Conservation (phyloP, 2,113 vertebrate species). For the Muntiacus reevesi region DNA sequence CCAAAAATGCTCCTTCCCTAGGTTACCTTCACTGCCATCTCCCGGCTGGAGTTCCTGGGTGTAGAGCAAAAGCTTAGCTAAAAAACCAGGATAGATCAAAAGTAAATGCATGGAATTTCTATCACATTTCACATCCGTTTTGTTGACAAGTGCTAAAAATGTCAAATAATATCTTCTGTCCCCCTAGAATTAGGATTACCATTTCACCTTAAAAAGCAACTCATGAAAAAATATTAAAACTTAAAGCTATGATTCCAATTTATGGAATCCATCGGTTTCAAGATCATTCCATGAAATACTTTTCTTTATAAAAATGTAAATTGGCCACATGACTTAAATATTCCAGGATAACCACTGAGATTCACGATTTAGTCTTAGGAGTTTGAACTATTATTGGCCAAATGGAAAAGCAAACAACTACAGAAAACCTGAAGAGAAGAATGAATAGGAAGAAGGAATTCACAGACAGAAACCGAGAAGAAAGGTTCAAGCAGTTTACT, state of each 20-base stretch:
- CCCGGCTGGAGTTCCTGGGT: background rate
- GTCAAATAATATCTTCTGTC: conserved; percentile 8
- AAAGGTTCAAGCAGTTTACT: background rate
- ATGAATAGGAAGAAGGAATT: background rate
- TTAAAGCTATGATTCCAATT: background rate
- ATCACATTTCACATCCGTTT: conserved; percentile 24
- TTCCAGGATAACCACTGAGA: background rate
- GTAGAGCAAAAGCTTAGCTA: background rate
- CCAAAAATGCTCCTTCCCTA: background rate
- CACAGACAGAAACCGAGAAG: background rate
- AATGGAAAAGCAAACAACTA: background rate
- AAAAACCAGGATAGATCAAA: background rate
- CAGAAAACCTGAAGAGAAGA: background rate
- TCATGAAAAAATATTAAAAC: background rate
- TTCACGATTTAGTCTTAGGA: background rate
- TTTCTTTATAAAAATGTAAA: background rate
- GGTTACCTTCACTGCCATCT: background rate
- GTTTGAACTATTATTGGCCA: background rate
- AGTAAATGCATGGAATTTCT: background rate
- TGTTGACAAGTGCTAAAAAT: conserved; percentile 5
- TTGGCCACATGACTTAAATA: background rate
- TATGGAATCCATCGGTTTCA: background rate
- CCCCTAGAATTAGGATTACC: background rate
- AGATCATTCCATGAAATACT: background rate
- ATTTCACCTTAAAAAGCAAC: conserved; percentile 38